Evolutionary conservation across 2,888 invertebrate genomes (phyloP), one percentile per base, ranked within the genome.

Genomic region (Euzophera pinguis): DNA sequence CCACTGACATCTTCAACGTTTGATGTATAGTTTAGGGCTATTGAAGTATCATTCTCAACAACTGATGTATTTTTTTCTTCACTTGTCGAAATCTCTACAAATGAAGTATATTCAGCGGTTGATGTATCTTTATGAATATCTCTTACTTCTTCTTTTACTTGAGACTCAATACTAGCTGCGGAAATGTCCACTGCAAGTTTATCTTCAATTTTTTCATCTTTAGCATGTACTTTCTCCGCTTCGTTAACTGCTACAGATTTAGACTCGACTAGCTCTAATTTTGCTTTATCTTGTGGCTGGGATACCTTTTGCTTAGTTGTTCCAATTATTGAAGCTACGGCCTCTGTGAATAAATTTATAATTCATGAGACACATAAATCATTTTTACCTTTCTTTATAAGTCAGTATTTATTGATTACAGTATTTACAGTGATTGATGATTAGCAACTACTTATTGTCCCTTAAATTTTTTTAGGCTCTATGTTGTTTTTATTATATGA

Each of bases 271-370:
- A 39, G 39, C 9, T 45, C 22, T 14, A 43, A 43, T 48, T 64
- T 63, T 35, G 51, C 52, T 42, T 57, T 59, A 16, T 45, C 27
- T 8, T 50, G 47, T 3, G 48, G 27, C 35, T 53, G 43, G 5
- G 52, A 50, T 27, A 52, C 10, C 12, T 64, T 60, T 51, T 53
- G 39, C 7, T 49, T 52, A 27, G 55, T 39, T 38, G 42, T 78
- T 6, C 87, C 88, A 45, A 87, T 86, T 52, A 89, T 86, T 27
- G 87, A 84, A 1, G 88, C 87, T 35, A 88, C 84, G 8, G 88
- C 88, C 68, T 84, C 87, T 51, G 43, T 83, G 60, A 12, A 59
- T 10, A 5, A n/a, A 10, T 22, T 3, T 17, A 17, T 39, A 22
- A 27, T 12, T 8, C 3, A 39, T 29, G 12, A 7, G 27, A 27